Percentiles rank a stretch among this genome's conserved stretches.
Conservation (phyloP, 2,888 invertebrate genomes). For the Dastarcus helophoroides region DNA sequence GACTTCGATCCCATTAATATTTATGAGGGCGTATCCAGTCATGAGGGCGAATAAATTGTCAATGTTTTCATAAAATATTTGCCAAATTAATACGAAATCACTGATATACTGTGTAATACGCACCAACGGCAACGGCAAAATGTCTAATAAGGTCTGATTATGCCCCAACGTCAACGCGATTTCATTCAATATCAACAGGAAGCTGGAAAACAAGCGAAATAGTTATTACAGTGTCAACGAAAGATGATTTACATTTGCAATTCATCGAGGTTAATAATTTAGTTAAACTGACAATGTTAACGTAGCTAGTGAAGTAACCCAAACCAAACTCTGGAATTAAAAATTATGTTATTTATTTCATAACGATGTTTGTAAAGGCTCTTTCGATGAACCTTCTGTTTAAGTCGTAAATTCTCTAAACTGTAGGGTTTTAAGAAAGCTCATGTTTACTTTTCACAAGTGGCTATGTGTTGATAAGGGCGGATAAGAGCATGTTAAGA, state of each 20-base stretch:
- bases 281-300: no score
- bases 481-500: conserved; percentile 2
- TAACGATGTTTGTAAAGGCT: neutral
- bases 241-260: no score
- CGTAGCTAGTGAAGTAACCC: no score
- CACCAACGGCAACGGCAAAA: no score
- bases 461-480: conserved; percentile 18
- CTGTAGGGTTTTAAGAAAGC: conserved; percentile 15
- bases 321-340: no score
- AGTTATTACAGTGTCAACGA: no score
- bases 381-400: conserved; percentile 2
- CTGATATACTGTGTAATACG: no score
- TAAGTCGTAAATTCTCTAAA: conserved; percentile 7
- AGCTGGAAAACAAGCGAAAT: no score
- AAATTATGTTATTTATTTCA: neutral
- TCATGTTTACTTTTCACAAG: conserved; percentile 22
- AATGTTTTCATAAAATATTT: conserved; percentile 33
- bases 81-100: conserved; percentile 33
- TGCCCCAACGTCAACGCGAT: no score
- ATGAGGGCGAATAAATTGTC: conserved; percentile 33
- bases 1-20: conserved; percentile 30
- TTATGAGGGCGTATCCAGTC: conserved; percentile 29
- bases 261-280: no score
- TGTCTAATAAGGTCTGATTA: no score
- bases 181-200: no score